Evolutionary conservation across 2,888 invertebrate genomes (phyloP).

Genomic region (Brachylomia viminalis): DNA sequence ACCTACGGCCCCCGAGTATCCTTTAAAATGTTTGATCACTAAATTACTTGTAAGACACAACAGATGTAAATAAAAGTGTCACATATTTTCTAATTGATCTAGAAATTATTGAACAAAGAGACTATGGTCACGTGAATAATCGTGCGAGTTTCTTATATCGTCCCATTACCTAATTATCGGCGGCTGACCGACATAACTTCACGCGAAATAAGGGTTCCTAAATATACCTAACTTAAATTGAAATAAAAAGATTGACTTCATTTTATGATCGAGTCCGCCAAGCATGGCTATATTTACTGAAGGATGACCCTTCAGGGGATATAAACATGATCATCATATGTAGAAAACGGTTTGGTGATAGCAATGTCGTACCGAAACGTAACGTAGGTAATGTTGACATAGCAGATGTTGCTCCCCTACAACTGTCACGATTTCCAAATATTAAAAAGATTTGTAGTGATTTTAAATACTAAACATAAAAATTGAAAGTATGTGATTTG

Average conservation of each 20-base stretch:
- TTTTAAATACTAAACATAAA: too few relatives aligned
- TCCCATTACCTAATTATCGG: slow-evolving; percentile 12
- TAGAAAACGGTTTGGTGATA: neutral
- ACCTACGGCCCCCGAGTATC: slow-evolving; percentile 3
- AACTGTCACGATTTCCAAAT: too few relatives aligned
- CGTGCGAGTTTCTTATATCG: slow-evolving; percentile 7
- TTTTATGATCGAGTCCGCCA: neutral
- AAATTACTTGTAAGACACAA: slow-evolving; percentile 5
- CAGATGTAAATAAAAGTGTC: slow-evolving; percentile 27
- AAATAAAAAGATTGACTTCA: neutral
- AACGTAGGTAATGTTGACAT: too few relatives aligned
- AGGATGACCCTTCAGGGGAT: neutral
- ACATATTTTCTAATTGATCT: slow-evolving; percentile 28
- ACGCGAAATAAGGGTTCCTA: neutral
- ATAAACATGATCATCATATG: neutral
- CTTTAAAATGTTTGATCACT: slow-evolving; percentile 17
- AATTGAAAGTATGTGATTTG: too few relatives aligned
- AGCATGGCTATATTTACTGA: neutral
- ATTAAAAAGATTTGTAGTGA: too few relatives aligned
- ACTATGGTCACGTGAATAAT: slow-evolving; percentile 17
- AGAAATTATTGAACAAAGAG: slow-evolving; percentile 37
- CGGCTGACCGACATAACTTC: slow-evolving; percentile 8
- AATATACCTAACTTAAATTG: neutral
- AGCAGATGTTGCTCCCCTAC: too few relatives aligned
- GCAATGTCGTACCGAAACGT: neutral